These are phyloP conservation scores for Numenius arquata DNA, from an alignment of 2,113 vertebrate species.

Conservation along the genomic window DNA sequence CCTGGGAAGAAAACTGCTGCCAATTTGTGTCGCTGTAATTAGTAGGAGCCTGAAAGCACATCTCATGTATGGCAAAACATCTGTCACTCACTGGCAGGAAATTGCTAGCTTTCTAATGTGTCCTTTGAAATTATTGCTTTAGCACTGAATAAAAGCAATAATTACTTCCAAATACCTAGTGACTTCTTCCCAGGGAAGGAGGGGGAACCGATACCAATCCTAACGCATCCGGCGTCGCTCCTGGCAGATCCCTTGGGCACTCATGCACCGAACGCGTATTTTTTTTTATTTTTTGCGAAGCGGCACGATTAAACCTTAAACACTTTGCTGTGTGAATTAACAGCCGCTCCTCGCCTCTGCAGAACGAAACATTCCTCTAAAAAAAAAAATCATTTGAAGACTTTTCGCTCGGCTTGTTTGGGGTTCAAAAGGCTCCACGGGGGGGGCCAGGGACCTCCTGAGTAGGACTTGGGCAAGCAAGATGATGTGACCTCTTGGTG, in stretches of 20 bases:
- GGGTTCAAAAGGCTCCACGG: neutral
- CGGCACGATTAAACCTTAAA: neutral
- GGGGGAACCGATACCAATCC: neutral
- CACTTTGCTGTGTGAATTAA: accelerated
- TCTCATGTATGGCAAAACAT: slow-evolving; percentile 44
- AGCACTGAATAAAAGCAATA: slow-evolving; percentile 7
- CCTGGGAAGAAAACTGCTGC: slow-evolving; percentile 12
- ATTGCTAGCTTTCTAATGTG: slow-evolving; percentile 44
- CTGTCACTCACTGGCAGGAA: slow-evolving; percentile 64
- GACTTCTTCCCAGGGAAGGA: neutral
- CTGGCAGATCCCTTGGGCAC: neutral
- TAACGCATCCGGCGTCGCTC: accelerated
- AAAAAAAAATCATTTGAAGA: neutral
- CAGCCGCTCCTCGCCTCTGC: accelerated
- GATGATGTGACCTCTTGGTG: accelerated
- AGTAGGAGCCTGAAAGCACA: slow-evolving; percentile 55
- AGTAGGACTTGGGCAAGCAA: neutral
- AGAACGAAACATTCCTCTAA: neutral
- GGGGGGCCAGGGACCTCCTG: neutral
- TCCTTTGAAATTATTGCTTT: slow-evolving; percentile 47
- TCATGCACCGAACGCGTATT: accelerated
- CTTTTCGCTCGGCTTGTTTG: neutral
- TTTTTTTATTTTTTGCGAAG: neutral
- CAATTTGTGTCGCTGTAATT: slow-evolving; percentile 4
- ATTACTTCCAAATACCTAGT: slow-evolving; percentile 32